Percentiles rank a stretch among this genome's conserved stretches.
Evolutionary conservation across 2,797 vertebrate genomes (phyloP).

Genomic region (Apodemus agrarius): DNA sequence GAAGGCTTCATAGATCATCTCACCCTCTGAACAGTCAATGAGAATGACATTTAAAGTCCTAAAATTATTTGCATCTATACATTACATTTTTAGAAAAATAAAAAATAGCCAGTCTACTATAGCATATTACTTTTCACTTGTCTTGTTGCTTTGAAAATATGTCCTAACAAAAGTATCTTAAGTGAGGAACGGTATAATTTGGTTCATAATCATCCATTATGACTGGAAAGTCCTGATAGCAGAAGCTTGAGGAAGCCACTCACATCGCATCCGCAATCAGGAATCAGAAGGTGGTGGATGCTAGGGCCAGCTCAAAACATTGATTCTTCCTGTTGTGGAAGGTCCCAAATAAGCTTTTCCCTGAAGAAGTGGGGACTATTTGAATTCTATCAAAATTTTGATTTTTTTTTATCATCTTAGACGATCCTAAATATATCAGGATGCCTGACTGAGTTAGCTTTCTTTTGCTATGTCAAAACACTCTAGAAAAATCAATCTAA

Average conservation of each 20-base stretch:
- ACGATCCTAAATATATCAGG: neutral
- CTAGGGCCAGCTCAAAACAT: neutral
- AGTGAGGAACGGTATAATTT: neutral
- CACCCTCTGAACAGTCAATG: neutral
- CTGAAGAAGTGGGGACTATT: neutral
- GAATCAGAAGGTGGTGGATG: neutral
- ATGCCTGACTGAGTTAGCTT: neutral
- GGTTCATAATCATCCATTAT: neutral
- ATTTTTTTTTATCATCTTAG: neutral
- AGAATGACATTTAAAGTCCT: constrained; percentile 6
- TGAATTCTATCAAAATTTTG: neutral
- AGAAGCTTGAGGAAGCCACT: neutral
- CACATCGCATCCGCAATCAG: neutral
- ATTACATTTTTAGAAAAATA: neutral
- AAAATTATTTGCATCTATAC: neutral
- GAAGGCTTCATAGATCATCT: neutral
- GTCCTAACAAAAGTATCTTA: neutral
- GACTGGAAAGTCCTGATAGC: neutral
- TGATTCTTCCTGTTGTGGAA: neutral
- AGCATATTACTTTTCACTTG: neutral
- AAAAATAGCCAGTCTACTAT: constrained; percentile 23
- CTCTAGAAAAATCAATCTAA: neutral
- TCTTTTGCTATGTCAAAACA: neutral
- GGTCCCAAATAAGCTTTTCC: neutral
- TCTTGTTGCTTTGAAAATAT: neutral